Conservation (phyloP, 2,888 invertebrate genomes). For the Dascillus cervinus region DNA sequence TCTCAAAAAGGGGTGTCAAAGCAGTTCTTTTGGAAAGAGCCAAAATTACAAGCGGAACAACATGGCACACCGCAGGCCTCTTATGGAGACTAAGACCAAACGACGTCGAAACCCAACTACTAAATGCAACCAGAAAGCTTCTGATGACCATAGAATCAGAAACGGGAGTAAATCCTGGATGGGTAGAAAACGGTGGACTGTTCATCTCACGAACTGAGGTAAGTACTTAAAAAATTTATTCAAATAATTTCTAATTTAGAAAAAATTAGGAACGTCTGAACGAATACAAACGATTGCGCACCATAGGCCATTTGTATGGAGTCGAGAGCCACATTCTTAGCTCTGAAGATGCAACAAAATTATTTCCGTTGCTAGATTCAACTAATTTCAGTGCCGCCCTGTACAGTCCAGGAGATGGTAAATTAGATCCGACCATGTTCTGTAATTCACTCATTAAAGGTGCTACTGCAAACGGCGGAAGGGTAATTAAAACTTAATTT, state of each 20-base stretch:
- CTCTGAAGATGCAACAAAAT: constrained; percentile 64
- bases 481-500: constrained; percentile 51
- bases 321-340: constrained; percentile 67
- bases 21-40: constrained; percentile 72
- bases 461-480: constrained; percentile 63
- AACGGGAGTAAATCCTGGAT: constrained; percentile 75
- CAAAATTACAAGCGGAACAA: constrained; percentile 74
- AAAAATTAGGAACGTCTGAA: constrained; percentile 68
- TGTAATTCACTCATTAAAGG: constrained; percentile 66
- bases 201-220: constrained; percentile 71
- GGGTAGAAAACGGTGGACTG: constrained; percentile 84
- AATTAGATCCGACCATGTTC: constrained; percentile 76
- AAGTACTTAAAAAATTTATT: constrained; percentile 11
- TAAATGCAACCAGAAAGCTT: constrained; percentile 62
- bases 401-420: constrained; percentile 74
- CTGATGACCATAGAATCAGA: constrained; percentile 66
- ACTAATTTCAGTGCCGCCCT: constrained; percentile 67
- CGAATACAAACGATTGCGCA: constrained; percentile 75
- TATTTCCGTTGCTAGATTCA: constrained; percentile 72
- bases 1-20: constrained; percentile 67
- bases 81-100: constrained; percentile 79
- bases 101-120: constrained; percentile 73
- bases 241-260: no score
- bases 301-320: constrained; percentile 70
- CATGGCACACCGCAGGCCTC: constrained; percentile 75